These are phyloP conservation scores for Tretioscincus oriximinensis DNA, from an alignment of 2,113 vertebrate species.

Conservation along the genomic window DNA sequence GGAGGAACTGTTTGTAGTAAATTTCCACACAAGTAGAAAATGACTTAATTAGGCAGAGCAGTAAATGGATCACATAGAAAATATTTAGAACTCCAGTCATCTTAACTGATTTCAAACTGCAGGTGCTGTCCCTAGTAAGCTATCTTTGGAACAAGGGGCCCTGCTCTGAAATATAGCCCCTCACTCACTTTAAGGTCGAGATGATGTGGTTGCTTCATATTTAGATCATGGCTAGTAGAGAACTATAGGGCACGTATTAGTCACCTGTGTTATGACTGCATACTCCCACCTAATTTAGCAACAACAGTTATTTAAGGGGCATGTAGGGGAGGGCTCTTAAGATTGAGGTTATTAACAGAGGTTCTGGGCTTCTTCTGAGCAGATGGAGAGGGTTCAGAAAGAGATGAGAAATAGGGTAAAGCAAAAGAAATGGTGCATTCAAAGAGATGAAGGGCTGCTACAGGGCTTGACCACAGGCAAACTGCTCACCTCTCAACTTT, in stretches of 20 bases:
- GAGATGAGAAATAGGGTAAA: conserved; percentile 32
- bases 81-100: background rate
- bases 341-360: conserved; percentile 60
- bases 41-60: background rate
- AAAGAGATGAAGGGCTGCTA: conserved; percentile 33
- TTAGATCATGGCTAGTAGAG: conserved; percentile 76
- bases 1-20: accelerated
- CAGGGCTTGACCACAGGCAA: conserved; percentile 41
- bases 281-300: conserved; percentile 73
- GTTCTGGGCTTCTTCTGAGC: conserved; percentile 61
- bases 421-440: conserved; percentile 32
- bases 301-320: conserved; percentile 68
- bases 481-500: conserved; percentile 51
- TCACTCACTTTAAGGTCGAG: conserved; percentile 70
- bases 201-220: conserved; percentile 75
- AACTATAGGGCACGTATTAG: conserved; percentile 67
- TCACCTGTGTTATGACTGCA: conserved; percentile 78
- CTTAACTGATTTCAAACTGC: background rate
- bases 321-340: conserved; percentile 42
- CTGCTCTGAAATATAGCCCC: conserved; percentile 59
- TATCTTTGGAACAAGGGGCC: conserved; percentile 19
- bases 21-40: conserved; percentile 1
- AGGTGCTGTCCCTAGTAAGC: conserved; percentile 15
- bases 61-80: background rate
- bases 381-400: conserved; percentile 45